These are phyloP conservation scores for Xiphydria camelus DNA, from an alignment of 2,888 invertebrate species.

Conservation along the genomic window DNA sequence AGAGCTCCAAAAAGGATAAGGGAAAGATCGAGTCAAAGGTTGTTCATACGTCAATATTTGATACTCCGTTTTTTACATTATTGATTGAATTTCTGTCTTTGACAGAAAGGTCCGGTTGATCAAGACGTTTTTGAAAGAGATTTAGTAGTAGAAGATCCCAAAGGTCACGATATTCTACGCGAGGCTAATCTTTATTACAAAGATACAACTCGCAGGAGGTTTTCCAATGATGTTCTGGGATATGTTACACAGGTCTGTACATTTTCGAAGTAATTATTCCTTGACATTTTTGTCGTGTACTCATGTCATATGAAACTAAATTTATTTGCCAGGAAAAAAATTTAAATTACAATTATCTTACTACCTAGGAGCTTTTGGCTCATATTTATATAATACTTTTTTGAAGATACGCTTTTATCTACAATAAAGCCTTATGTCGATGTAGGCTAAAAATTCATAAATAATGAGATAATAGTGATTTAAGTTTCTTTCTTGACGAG, in stretches of 20 bases:
- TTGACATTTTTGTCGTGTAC: too few species aligned
- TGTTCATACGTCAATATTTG: not conserved
- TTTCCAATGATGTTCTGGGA: constrained; percentile 78
- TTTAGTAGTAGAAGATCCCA: constrained; percentile 70
- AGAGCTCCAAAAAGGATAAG: constrained; percentile 18
- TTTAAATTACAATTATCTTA: too few species aligned
- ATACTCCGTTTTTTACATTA: not conserved
- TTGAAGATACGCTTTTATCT: too few species aligned
- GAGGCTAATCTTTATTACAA: constrained; percentile 77
- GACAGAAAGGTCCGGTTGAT: constrained; percentile 62
- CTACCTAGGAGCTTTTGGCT: too few species aligned
- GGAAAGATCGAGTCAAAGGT: constrained; percentile 23
- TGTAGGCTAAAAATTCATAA: too few species aligned
- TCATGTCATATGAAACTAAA: too few species aligned
- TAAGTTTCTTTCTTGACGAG: not conserved
- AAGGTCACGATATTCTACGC: constrained; percentile 73
- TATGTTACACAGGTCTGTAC: constrained; percentile 86
- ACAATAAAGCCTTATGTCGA: too few species aligned
- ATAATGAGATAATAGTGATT: not conserved
- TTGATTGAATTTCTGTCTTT: constrained; percentile 5
- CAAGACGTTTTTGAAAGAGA: constrained; percentile 71
- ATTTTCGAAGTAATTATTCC: constrained; percentile 5
- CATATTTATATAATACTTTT: too few species aligned
- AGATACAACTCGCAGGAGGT: constrained; percentile 68
- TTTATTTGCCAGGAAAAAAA: too few species aligned